Percentiles rank a stretch among this genome's conserved stretches.
These are phyloP conservation scores for Lamellibrachia columna DNA, from an alignment of 2,888 invertebrate species.

Conservation along the genomic window DNA sequence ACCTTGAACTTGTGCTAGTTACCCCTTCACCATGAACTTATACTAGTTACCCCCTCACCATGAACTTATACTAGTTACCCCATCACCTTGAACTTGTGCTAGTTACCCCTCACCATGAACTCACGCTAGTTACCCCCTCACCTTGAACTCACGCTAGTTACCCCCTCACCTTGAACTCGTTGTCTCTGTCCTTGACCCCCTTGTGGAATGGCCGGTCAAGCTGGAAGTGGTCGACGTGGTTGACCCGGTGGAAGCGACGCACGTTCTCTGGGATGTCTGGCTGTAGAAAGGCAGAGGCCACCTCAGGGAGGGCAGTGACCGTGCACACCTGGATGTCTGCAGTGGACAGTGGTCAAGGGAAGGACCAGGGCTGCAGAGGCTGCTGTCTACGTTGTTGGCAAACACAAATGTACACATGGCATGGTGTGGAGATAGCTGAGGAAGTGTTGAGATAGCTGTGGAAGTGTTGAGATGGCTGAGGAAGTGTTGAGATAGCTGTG, in stretches of 20 bases:
- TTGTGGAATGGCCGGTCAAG: conserved; percentile 66
- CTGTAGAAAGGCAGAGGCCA: conserved; percentile 68
- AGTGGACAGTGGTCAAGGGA: conserved; percentile 21
- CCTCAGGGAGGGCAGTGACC: conserved; percentile 87
- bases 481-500: not conserved
- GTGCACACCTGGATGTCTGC: conserved; percentile 91
- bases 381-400: not conserved
- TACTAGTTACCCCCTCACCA: not conserved
- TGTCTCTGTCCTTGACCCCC: conserved; percentile 85
- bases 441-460: not conserved
- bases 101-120: not conserved
- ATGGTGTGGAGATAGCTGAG: not conserved
- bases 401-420: not conserved
- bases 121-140: not conserved
- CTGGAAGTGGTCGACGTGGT: conserved; percentile 61
- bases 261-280: conserved; percentile 84
- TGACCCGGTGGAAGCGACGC: conserved; percentile 56
- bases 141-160: not conserved
- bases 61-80: too few species aligned
- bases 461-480: not conserved
- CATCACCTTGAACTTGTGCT: not conserved
- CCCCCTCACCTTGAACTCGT: conserved; percentile 71
- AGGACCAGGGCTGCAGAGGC: not conserved
- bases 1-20: conserved; percentile 71
- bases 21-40: not conserved